These are phyloP conservation scores for Silurus aristotelis DNA, from an alignment of 2,797 vertebrate genomes.

Conservation along the genomic window DNA sequence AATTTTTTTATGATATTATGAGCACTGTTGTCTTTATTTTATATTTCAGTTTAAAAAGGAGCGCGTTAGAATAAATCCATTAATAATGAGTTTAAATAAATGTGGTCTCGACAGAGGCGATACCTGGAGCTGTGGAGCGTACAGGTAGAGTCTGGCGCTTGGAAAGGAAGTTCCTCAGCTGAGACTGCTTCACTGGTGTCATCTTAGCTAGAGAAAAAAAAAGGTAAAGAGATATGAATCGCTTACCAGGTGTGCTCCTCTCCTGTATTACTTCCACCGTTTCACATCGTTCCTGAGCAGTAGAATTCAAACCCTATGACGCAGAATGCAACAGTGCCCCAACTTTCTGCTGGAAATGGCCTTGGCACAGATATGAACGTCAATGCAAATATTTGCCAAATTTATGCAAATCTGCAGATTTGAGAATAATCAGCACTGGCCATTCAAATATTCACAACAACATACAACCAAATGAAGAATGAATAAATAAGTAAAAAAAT, in stretches of 20 bases:
- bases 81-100: not conserved
- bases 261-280: not conserved
- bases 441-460: too few species aligned
- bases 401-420: not conserved
- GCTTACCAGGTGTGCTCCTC: not conserved
- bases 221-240: not conserved
- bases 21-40: not conserved
- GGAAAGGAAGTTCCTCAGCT: slow-evolving; percentile 91
- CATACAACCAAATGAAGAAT: not conserved
- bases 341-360: not conserved
- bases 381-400: not conserved
- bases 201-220: slow-evolving; percentile 77
- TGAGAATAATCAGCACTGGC: not conserved
- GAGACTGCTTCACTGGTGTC: slow-evolving; percentile 85
- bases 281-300: not conserved
- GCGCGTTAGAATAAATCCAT: not conserved
- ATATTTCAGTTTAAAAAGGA: not conserved
- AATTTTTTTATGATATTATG: too few species aligned
- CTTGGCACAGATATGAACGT: not conserved
- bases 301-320: not conserved
- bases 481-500: too few species aligned
- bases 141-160: slow-evolving; percentile 92
- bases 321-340: not conserved
- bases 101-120: not conserved
- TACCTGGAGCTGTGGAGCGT: slow-evolving; percentile 95